These are phyloP conservation scores for Lycophotia porphyrea DNA, from an alignment of 2,888 invertebrate genomes.

Conservation along the genomic window DNA sequence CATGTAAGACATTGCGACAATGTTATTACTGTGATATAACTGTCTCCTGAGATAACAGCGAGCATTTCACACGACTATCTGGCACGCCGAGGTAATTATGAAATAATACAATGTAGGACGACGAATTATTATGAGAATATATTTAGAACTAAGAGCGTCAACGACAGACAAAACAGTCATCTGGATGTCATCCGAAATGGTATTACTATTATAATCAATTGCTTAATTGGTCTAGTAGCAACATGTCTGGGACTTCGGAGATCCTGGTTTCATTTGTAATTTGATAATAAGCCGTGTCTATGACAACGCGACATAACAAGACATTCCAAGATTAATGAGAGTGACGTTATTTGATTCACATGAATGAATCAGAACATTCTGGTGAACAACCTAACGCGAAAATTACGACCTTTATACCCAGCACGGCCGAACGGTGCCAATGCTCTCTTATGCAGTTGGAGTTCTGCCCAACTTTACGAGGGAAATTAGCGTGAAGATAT, in stretches of 20 bases:
- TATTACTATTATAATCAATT: constrained; percentile 21
- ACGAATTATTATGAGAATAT: constrained; percentile 64
- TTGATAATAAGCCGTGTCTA: neutral
- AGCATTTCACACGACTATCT: constrained; percentile 63
- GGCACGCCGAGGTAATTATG: constrained; percentile 66
- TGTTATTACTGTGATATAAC: constrained; percentile 62
- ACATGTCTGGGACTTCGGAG: constrained; percentile 3
- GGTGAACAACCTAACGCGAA: constrained; percentile 16
- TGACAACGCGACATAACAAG: neutral
- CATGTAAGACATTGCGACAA: constrained; percentile 53
- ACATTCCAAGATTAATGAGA: constrained; percentile 6
- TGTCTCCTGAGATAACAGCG: constrained; percentile 55
- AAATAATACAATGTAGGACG: constrained; percentile 72
- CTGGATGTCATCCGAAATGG: constrained; percentile 16
- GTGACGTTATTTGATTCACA: constrained; percentile 13
- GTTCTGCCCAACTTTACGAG: constrained; percentile 57
- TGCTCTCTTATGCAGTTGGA: constrained; percentile 60
- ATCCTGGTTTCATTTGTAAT: neutral
- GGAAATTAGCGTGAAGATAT: constrained; percentile 61
- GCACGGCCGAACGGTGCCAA: constrained; percentile 62
- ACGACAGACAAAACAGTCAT: constrained; percentile 21
- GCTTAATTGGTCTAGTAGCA: constrained; percentile 42
- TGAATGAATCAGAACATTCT: constrained; percentile 29
- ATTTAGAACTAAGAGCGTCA: constrained; percentile 44
- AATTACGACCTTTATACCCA: constrained; percentile 62